Percentiles rank a stretch among this genome's conserved stretches.
These are phyloP conservation scores for Oligia fasciuncula DNA, from an alignment of 2,888 invertebrate genomes.

Conservation along the genomic window DNA sequence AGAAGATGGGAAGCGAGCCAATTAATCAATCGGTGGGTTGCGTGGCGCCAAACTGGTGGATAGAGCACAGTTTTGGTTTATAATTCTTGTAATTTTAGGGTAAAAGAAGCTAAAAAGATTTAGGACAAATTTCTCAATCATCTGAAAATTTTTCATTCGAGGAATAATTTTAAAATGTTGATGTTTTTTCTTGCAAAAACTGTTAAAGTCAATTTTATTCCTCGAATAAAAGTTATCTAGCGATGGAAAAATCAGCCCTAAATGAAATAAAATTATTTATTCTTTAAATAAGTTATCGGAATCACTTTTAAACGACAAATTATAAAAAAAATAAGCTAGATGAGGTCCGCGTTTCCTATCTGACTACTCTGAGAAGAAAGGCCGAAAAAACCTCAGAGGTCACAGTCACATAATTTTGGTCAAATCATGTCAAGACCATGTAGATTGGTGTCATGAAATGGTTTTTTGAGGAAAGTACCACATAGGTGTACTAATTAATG, in stretches of 20 bases:
- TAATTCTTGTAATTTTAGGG: neutral
- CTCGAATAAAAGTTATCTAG: too few relatives aligned
- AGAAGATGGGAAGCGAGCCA: constrained; percentile 54
- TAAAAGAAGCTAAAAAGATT: neutral
- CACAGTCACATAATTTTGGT: neutral
- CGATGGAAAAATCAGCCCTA: too few relatives aligned
- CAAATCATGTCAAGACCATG: too few relatives aligned
- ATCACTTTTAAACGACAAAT: too few relatives aligned
- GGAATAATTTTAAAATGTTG: too few relatives aligned
- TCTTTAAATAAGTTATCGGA: neutral
- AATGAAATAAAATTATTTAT: neutral
- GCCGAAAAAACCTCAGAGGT: neutral
- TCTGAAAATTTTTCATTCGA: too few relatives aligned
- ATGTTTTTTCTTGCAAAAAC: too few relatives aligned
- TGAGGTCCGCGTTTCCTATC: neutral
- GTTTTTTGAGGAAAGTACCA: neutral
- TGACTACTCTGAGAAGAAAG: neutral
- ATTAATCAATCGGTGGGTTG: constrained; percentile 56
- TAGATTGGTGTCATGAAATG: too few relatives aligned
- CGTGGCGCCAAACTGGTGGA: constrained; percentile 38
- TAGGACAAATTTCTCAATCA: too few relatives aligned
- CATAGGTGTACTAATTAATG: neutral
- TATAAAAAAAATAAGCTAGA: neutral
- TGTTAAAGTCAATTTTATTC: too few relatives aligned
- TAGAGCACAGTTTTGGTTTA: constrained; percentile 8